A percentile compares a stretch with the other conserved stretches of the same genome.
phyloP scores from a whole-genome alignment of 2,888 invertebrate species.

The Dioctria rufipes region DNA sequence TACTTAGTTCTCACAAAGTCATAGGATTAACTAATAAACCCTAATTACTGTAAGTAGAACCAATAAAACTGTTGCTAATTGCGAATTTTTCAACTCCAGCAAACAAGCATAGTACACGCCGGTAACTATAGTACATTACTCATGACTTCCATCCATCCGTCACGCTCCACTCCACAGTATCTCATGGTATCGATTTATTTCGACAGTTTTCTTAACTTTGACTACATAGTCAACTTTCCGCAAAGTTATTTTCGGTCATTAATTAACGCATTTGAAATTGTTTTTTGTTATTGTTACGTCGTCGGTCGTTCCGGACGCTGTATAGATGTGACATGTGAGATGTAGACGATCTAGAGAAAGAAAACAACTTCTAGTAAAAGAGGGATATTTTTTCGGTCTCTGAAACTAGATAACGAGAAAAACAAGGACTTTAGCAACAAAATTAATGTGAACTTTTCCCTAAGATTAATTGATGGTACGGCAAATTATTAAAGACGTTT shows the following conservation, averaged over 20 bases:
- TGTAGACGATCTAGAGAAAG: too few relatives aligned
- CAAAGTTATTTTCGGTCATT: conserved; percentile 44
- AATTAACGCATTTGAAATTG: conserved; percentile 35
- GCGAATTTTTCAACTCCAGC: conserved; percentile 3
- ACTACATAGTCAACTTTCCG: conserved; percentile 29
- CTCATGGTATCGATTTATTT: not conserved
- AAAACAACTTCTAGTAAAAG: too few relatives aligned
- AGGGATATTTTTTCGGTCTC: too few relatives aligned
- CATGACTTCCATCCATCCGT: too few relatives aligned
- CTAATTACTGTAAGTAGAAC: not conserved
- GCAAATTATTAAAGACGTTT: too few relatives aligned
- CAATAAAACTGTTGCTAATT: not conserved
- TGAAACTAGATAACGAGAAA: too few relatives aligned
- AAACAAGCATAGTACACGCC: not conserved
- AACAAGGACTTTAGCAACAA: too few relatives aligned
- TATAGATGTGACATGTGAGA: too few relatives aligned
- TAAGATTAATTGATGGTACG: too few relatives aligned
- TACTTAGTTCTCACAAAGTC: not conserved
- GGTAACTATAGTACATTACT: not conserved
- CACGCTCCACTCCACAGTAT: not conserved
- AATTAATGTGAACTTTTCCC: too few relatives aligned
- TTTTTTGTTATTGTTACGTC: too few relatives aligned
- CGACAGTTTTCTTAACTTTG: conserved; percentile 12
- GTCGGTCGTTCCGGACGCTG: too few relatives aligned
- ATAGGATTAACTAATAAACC: not conserved